Evolutionary conservation across 2,113 vertebrate genomes (phyloP), one percentile per base, ranked within the genome.

Genomic region (Siniperca chuatsi): DNA sequence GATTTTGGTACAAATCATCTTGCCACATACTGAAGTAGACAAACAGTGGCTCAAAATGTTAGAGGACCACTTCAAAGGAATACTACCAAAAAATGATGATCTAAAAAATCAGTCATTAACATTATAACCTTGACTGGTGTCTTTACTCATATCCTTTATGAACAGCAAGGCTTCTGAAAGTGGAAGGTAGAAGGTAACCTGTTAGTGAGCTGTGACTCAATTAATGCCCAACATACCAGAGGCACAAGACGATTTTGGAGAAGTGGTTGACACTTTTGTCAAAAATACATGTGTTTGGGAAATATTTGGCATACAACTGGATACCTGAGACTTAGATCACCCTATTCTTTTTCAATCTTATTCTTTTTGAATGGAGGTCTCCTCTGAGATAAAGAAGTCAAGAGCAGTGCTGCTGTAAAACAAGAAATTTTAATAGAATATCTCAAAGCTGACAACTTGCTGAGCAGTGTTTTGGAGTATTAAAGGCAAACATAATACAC

Each of bases 371-470:
- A 67, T 40, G 35, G 54, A 61, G 4, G 52, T 65, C 15, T 83
- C 35, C 35, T 72, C 11, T 40, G 37, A 72, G 20, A 68, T 21
- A 3, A 8, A 48, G 33, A 78, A 77, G 3, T 12, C 15, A 70
- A 64, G 52, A 65, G 60, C 23, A 60, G 16, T 29, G 69, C 42
- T 44, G 7, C 18, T 73, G 11, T 46, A 78, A 48, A 21, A 42
- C 35, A 64, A 62, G 8, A 44, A 58, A 64, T 23, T 29, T 12
- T 23, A 16, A 16, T 52, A 25, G 16, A 40, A 52, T 23, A 21
- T 71, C 4, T 57, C 25, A 52, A 35, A 79, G 50, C 50, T 54
- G 65, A 46, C 20, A 83, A 12, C 46, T 61, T 61, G 52, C 60
- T 44, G 35, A 76, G 68, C 35, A 29, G 13, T 35, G 48, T 48